Evolutionary conservation across 2,113 vertebrate genomes (phyloP).

Genomic region (Irena cyanogastra): DNA sequence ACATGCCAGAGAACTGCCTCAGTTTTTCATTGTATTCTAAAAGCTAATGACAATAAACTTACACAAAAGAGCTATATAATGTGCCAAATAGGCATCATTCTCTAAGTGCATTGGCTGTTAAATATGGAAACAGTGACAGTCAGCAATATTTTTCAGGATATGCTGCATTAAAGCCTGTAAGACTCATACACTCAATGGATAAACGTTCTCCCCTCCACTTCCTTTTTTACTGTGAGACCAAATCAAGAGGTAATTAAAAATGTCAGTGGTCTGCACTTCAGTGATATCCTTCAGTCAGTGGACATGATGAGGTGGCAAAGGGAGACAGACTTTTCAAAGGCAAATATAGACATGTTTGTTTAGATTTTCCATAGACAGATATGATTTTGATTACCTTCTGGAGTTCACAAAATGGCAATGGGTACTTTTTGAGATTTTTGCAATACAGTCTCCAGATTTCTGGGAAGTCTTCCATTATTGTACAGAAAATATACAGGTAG

Average conservation of each 20-base stretch:
- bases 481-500: background rate
- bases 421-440: background rate
- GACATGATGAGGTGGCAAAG: background rate
- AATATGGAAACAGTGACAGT: background rate
- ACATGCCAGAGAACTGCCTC: background rate
- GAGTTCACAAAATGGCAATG: background rate
- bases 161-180: background rate
- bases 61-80: background rate
- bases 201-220: background rate
- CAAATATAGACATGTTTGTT: background rate
- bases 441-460: background rate
- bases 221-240: background rate
- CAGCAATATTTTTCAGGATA: background rate
- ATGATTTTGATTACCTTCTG: background rate
- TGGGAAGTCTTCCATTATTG: background rate
- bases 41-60: background rate
- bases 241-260: background rate
- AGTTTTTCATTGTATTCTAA: background rate
- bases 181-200: background rate
- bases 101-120: background rate
- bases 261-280: background rate
- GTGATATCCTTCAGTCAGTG: background rate
- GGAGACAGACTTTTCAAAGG: background rate
- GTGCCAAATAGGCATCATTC: background rate
- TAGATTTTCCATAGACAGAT: background rate